These are phyloP conservation scores for Rhagonycha fulva DNA, from an alignment of 2,888 invertebrate genomes.

Conservation along the genomic window DNA sequence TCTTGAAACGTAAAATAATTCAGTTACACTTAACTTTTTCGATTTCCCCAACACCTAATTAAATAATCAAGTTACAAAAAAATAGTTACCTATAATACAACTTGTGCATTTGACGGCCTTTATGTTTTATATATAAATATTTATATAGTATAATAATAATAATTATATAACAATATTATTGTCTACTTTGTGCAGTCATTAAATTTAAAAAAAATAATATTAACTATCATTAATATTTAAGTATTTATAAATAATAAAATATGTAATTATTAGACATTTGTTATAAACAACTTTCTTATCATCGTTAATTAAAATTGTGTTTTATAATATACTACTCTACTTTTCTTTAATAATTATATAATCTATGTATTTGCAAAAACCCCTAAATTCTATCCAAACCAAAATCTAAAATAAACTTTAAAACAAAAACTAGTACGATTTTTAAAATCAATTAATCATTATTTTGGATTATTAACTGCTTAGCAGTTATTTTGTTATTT, in stretches of 20 bases:
- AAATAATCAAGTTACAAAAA: conserved; percentile 20
- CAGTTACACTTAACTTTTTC: conserved; percentile 23
- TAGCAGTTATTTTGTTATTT: conserved; percentile 46
- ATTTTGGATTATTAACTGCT: conserved; percentile 48
- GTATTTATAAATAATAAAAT: conserved; percentile 29
- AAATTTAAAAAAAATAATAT: conserved; percentile 19
- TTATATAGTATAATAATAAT: conserved; percentile 12
- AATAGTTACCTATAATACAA: conserved; percentile 28
- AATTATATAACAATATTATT: conserved; percentile 42
- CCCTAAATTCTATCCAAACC: conserved; percentile 52
- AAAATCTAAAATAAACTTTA: conserved; percentile 40
- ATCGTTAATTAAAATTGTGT: conserved; percentile 15
- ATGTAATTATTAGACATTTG: conserved; percentile 35
- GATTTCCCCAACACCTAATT: conserved; percentile 27
- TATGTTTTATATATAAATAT: conserved; percentile 31
- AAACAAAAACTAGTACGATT: conserved; percentile 47
- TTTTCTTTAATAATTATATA: conserved; percentile 12
- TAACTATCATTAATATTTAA: conserved; percentile 21
- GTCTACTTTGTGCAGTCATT: conserved; percentile 54
- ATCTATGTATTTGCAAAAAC: conserved; percentile 49
- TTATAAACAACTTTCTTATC: conserved; percentile 43
- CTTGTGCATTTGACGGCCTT: conserved; percentile 33
- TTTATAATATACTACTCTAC: conserved; percentile 29
- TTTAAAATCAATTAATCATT: conserved; percentile 37
- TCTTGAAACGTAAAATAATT: conserved; percentile 10